Percentiles rank a stretch among this genome's conserved stretches.
Evolutionary conservation across 2,113 vertebrate genomes (phyloP).

Genomic region (Progne subis): DNA sequence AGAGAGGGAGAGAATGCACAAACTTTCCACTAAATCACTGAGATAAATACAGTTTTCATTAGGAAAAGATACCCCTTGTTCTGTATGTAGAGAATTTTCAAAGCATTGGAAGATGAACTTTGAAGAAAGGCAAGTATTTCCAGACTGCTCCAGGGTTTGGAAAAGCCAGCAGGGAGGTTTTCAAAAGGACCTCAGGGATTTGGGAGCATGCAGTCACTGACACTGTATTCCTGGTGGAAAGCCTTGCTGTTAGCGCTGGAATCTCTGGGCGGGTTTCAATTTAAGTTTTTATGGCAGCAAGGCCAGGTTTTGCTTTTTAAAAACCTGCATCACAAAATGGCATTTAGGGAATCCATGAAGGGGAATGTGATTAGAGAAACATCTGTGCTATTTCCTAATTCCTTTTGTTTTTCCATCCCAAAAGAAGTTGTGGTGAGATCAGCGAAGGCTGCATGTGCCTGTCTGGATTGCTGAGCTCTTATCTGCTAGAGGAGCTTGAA

Average conservation of each 20-base stretch:
- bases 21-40: background rate
- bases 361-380: background rate
- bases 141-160: background rate
- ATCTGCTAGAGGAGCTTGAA: background rate
- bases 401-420: background rate
- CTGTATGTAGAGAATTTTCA: background rate
- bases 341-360: background rate
- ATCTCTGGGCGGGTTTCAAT: background rate
- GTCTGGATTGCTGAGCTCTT: conserved; percentile 1
- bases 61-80: fast-evolving
- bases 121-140: background rate
- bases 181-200: background rate
- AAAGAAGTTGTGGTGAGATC: background rate
- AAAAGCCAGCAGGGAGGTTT: background rate
- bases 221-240: background rate
- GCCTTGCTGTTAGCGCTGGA: fast-evolving
- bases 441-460: background rate
- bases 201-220: background rate
- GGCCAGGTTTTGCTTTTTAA: background rate
- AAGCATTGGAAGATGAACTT: background rate
- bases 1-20: background rate
- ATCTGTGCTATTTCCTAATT: background rate
- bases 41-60: background rate
- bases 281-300: background rate
- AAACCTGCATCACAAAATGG: background rate